Conservation (phyloP, 1,140 invertebrate genomes). For the Penaeus vannamei region DNA sequence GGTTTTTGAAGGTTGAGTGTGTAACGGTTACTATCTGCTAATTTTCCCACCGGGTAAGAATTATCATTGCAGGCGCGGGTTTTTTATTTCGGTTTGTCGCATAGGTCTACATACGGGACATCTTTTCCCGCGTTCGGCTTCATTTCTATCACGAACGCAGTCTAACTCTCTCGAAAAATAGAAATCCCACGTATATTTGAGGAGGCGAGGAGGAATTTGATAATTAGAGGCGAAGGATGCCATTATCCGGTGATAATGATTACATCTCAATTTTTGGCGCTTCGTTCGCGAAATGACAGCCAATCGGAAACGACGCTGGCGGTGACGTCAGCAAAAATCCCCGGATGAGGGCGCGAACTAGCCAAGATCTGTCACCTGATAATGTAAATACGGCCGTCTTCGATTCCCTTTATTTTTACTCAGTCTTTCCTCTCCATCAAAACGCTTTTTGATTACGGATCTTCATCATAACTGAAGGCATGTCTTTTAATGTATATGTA, state of each 20-base stretch:
- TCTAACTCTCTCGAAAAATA: too few relatives aligned
- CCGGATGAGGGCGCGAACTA: conserved; percentile 61
- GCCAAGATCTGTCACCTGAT: conserved; percentile 66
- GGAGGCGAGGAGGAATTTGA: not conserved
- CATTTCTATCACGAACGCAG: too few relatives aligned
- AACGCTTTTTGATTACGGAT: not conserved
- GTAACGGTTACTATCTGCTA: too few relatives aligned
- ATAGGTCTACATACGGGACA: too few relatives aligned
- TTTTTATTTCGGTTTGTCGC: too few relatives aligned
- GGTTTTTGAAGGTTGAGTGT: too few relatives aligned
- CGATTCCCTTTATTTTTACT: not conserved
- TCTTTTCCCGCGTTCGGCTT: too few relatives aligned
- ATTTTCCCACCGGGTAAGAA: too few relatives aligned
- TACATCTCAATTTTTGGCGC: conserved; percentile 61
- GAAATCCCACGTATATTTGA: not conserved
- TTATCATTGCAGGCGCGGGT: too few relatives aligned
- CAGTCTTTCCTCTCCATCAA: not conserved
- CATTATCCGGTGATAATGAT: conserved; percentile 48
- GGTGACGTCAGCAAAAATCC: conserved; percentile 64
- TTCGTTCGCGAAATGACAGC: conserved; percentile 63
- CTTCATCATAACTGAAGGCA: not conserved
- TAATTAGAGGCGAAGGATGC: conserved; percentile 41
- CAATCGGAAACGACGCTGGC: conserved; percentile 62
- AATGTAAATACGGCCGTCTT: conserved; percentile 53
- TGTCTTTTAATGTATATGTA: not conserved